Percentiles rank a stretch among this genome's conserved stretches.
These are phyloP conservation scores for Dorcus parallelipipedus DNA, from an alignment of 2,888 invertebrate genomes.

Conservation along the genomic window DNA sequence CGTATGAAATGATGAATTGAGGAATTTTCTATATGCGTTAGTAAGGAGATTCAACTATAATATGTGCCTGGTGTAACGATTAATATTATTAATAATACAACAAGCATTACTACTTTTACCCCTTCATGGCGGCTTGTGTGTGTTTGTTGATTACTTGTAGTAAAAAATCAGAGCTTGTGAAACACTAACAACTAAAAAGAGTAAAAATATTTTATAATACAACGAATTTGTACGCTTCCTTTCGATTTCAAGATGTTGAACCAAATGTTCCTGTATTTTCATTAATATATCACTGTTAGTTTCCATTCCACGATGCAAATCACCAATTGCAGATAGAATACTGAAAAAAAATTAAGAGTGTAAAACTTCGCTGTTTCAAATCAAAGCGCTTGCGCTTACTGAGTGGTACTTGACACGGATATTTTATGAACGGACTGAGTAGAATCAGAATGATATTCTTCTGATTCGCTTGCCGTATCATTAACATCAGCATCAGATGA, in stretches of 20 bases:
- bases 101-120: too few relatives aligned
- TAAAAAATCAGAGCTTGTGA: constrained; percentile 44
- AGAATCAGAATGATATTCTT: constrained; percentile 46
- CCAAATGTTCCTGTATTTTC: constrained; percentile 35
- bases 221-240: constrained; percentile 14
- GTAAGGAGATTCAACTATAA: too few relatives aligned
- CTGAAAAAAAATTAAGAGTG: constrained; percentile 26
- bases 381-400: constrained; percentile 26
- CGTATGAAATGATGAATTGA: too few relatives aligned
- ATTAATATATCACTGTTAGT: constrained; percentile 40
- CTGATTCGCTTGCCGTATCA: constrained; percentile 45
- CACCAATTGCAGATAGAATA: constrained; percentile 39
- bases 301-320: constrained; percentile 37
- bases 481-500: constrained; percentile 54
- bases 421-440: constrained; percentile 42
- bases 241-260: constrained; percentile 13
- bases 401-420: constrained; percentile 35
- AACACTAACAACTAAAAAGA: constrained; percentile 33
- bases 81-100: too few relatives aligned
- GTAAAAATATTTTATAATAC: constrained; percentile 27
- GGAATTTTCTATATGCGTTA: too few relatives aligned
- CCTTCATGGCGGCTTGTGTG: too few relatives aligned
- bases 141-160: constrained; percentile 41
- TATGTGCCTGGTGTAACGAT: too few relatives aligned
- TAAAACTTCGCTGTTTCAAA: not conserved